Conservation (phyloP, 2,113 vertebrate species). For the Oncorhynchus kisutch region DNA sequence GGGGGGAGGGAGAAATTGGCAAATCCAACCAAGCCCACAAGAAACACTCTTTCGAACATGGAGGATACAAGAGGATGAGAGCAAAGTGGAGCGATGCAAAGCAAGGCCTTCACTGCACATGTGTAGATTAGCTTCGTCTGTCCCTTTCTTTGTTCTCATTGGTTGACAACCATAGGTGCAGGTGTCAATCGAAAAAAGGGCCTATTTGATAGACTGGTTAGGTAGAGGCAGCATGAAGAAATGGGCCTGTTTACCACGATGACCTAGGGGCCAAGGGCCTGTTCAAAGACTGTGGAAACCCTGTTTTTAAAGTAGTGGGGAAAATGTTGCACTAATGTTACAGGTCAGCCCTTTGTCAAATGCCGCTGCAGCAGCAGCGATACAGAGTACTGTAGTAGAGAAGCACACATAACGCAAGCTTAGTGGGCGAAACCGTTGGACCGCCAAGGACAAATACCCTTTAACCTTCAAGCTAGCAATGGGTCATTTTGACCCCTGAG, state of each 20-base stretch:
- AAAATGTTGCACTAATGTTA: constrained; percentile 67
- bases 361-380: constrained; percentile 59
- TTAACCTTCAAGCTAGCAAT: constrained; percentile 44
- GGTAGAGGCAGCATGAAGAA: too few relatives aligned
- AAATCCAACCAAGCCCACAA: not conserved
- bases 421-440: constrained; percentile 35
- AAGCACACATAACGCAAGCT: too few relatives aligned
- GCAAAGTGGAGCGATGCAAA: too few relatives aligned
- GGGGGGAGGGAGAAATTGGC: not conserved
- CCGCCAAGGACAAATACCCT: constrained; percentile 63
- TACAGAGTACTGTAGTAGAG: constrained; percentile 16
- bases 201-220: constrained; percentile 16
- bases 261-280: constrained; percentile 64
- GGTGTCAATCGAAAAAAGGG: not conserved
- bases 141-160: not conserved
- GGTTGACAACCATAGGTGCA: not conserved
- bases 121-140: not conserved
- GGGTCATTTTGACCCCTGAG: too few relatives aligned
- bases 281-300: constrained; percentile 34
- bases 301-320: constrained; percentile 48
- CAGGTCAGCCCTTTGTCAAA: constrained; percentile 47
- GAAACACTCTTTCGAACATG: too few relatives aligned
- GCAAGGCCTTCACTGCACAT: too few relatives aligned
- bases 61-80: too few relatives aligned
- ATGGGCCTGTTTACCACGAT: too few relatives aligned